These are phyloP conservation scores for Platysternon megacephalum DNA, from an alignment of 2,113 vertebrate species.

Conservation along the genomic window DNA sequence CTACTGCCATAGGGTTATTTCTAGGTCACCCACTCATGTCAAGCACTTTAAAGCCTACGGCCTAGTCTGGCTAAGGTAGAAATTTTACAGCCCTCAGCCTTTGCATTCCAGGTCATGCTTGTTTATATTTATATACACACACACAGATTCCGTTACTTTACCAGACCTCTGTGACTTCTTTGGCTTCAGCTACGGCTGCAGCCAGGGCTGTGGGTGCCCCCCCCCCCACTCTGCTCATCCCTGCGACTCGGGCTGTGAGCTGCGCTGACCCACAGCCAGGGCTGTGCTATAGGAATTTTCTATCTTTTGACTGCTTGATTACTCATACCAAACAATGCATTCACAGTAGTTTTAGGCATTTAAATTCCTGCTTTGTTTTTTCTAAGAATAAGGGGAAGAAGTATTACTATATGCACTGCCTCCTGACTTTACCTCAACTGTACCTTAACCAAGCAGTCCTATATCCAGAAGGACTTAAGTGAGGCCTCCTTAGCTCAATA, in stretches of 20 bases:
- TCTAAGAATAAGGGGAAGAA: not conserved
- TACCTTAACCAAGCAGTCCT: too few relatives aligned
- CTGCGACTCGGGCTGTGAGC: not conserved
- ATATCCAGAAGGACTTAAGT: not conserved
- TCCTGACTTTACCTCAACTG: not conserved
- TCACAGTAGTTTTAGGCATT: not conserved
- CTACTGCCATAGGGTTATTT: not conserved
- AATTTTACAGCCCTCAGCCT: too few relatives aligned
- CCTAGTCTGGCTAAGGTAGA: too few relatives aligned
- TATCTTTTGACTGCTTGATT: not conserved
- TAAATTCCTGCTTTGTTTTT: not conserved
- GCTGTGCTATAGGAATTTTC: not conserved
- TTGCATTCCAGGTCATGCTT: not conserved
- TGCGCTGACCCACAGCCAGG: too few relatives aligned
- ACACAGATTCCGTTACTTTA: too few relatives aligned
- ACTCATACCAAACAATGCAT: not conserved
- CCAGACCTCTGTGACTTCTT: too few relatives aligned
- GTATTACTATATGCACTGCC: not conserved
- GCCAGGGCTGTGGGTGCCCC: too few relatives aligned
- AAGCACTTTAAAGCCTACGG: too few relatives aligned
- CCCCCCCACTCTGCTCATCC: not conserved
- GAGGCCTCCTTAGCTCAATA: not conserved
- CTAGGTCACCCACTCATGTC: too few relatives aligned
- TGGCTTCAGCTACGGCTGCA: too few relatives aligned
- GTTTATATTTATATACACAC: too few relatives aligned